Evolutionary conservation across 2,797 vertebrate species (phyloP).

Genomic region (Loris lydekkerianus): DNA sequence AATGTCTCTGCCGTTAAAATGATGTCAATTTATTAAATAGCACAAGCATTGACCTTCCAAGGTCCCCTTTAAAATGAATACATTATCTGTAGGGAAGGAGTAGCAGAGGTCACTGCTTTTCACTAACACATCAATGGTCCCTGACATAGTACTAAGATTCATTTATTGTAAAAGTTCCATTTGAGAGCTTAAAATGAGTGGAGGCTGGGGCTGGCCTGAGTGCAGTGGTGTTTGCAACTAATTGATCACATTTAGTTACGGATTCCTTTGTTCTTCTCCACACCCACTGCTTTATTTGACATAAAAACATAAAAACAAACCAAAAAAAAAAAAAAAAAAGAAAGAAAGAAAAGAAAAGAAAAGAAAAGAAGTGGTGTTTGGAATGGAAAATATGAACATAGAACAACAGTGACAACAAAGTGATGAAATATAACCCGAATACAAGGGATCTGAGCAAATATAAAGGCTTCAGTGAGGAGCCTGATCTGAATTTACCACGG

Average conservation of each 20-base stretch:
- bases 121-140: background rate
- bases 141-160: background rate
- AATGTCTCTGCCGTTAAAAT: background rate
- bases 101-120: background rate
- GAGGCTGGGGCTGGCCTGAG: too few species aligned
- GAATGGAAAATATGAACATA: background rate
- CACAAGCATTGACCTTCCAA: background rate
- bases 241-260: too few species aligned
- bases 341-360: too few species aligned
- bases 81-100: background rate
- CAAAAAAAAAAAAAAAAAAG: background rate
- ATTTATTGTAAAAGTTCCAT: background rate
- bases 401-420: background rate
- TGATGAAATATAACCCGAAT: background rate
- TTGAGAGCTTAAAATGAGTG: background rate
- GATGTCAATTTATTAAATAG: background rate
- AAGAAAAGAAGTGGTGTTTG: background rate
- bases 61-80: background rate
- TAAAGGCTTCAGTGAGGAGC: background rate
- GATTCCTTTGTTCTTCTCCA: too few species aligned
- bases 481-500: background rate
- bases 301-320: too few species aligned
- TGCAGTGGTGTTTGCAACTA: too few species aligned
- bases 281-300: too few species aligned
- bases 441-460: background rate